Evolutionary conservation across 2,113 vertebrate genomes (phyloP).

Genomic region (Dasypus novemcinctus): DNA sequence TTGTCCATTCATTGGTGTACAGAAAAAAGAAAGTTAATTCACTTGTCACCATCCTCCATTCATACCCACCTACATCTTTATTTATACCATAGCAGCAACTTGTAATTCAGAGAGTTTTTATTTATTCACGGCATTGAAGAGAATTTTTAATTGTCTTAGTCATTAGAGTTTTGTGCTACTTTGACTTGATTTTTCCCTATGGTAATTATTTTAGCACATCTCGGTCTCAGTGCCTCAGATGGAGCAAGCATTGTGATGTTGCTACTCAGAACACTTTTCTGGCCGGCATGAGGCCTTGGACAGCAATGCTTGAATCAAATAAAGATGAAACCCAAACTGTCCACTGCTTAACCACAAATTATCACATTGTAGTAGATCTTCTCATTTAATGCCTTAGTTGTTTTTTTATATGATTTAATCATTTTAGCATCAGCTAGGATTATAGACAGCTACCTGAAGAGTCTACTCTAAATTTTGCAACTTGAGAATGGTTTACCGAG

Average conservation of each 20-base stretch:
- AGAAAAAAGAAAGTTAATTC: neutral
- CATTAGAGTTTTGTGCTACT: neutral
- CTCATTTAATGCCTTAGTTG: neutral
- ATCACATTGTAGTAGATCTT: neutral
- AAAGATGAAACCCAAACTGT: neutral
- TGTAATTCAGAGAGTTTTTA: neutral
- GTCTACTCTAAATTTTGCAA: neutral
- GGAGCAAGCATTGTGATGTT: neutral
- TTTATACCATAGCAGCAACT: neutral
- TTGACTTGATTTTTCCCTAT: neutral
- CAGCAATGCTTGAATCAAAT: neutral
- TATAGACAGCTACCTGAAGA: neutral
- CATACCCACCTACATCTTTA: constrained; percentile 6
- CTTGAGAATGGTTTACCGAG: neutral
- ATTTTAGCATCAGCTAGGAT: neutral
- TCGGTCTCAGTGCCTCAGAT: neutral
- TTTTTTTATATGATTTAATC: neutral
- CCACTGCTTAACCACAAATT: neutral
- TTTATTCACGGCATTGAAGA: neutral
- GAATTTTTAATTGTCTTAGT: neutral
- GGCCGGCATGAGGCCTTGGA: neutral
- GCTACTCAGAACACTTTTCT: neutral
- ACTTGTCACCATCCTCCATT: neutral
- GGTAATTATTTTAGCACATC: neutral
- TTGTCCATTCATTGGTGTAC: neutral